Conservation (phyloP, 2,113 vertebrate genomes). For the Pluvialis apricaria region DNA sequence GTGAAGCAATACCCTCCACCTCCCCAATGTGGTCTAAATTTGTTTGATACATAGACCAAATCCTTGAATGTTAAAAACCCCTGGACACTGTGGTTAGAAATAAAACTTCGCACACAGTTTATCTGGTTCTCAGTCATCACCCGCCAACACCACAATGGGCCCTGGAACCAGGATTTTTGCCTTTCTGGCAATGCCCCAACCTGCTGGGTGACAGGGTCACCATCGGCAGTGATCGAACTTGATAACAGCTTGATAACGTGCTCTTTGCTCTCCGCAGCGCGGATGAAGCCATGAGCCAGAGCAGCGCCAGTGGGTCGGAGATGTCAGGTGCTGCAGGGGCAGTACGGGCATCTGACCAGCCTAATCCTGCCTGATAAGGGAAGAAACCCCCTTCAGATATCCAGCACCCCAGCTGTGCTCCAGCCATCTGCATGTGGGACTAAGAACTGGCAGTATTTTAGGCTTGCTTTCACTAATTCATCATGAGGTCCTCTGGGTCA, state of each 20-base stretch:
- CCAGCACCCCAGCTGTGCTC: neutral
- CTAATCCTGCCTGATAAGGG: neutral
- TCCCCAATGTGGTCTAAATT: neutral
- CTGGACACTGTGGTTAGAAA: neutral
- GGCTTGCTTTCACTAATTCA: neutral
- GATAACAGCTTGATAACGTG: accelerated
- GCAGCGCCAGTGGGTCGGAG: neutral
- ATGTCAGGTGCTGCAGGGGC: neutral
- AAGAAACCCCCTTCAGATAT: neutral
- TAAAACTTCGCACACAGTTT: neutral
- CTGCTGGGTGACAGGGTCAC: neutral
- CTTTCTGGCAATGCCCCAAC: neutral
- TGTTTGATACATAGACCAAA: neutral
- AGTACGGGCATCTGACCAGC: neutral
- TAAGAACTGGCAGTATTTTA: accelerated
- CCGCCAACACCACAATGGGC: accelerated
- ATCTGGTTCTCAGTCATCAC: neutral
- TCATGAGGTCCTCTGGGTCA: neutral
- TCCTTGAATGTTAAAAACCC: neutral
- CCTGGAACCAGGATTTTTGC: neutral
- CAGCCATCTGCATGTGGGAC: neutral
- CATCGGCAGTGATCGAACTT: accelerated
- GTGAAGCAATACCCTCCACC: neutral
- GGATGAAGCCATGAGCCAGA: neutral
- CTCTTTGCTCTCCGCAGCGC: neutral